Evolutionary conservation across 2,113 vertebrate species (phyloP), one percentile per base, ranked within the genome.

Genomic region (Astur gentilis): DNA sequence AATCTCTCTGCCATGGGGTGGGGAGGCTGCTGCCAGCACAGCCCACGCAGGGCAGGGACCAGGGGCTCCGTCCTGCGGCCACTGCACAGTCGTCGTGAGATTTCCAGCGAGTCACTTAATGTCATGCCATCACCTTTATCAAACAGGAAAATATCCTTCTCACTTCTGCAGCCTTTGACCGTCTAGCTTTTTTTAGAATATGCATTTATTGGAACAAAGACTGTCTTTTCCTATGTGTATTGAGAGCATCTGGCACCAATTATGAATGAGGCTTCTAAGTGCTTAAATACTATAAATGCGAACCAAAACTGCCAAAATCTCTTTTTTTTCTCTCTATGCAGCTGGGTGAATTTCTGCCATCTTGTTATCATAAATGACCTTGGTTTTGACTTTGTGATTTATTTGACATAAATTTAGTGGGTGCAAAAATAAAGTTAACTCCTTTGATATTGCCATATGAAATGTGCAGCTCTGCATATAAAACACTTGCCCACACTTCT

Each of bases 201-300:
- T 40, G 29, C 54, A 42, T 73, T 87, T 72, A 14, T 73, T 4
- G 7, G 81, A 70, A 62, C 92, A 94, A 95, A 91, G 87, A 19
- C 45, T 66, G 72, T 36, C 75, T 85, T 71, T 47, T 17, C 70
- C 81, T 77, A 3, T 82, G 90, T 75, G 86, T 7, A 27, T 32
- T 15, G 57, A 64, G 52, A 96, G 95, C 96, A 94, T 92, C 95
- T 94, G 93, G 93, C 76, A 80, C 79, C 91, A 60, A 72, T 92
- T 85, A 86, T 10, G 58, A 95, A 85, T 67, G 70, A 93, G 73
- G 47, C 86, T 86, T 88, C 52, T 8, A 76, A 88, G 83, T 55
- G 81, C 69, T 93, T 67, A n/a, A 95, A 61, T 58, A 50, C 44
- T n/a, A 57, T 44, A 88, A 89, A 64, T 55, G 80, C 9, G 3